phyloP scores from a whole-genome alignment of 2,113 vertebrate species.

The Oostethus manadensis region DNA sequence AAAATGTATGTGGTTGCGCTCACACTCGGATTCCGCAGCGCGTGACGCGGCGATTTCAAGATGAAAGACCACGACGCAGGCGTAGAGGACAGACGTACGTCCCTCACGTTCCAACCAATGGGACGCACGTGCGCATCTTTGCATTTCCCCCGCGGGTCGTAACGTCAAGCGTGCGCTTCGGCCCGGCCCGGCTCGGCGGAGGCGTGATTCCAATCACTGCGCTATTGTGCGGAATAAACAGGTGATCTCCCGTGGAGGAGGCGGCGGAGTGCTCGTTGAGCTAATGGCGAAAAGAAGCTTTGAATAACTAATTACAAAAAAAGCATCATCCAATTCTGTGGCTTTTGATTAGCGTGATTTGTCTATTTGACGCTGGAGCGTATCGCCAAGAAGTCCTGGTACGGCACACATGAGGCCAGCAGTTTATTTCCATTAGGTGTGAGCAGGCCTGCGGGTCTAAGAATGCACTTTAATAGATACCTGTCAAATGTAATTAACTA shows the following conservation, averaged over 20 bases:
- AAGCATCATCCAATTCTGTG: slow-evolving; percentile 50
- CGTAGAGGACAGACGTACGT: too few relatives aligned
- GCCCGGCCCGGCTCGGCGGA: too few relatives aligned
- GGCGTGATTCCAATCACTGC: slow-evolving; percentile 58
- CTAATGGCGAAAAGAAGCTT: slow-evolving; percentile 59
- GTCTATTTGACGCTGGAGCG: slow-evolving; percentile 62
- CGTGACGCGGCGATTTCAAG: too few relatives aligned
- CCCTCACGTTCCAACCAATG: too few relatives aligned
- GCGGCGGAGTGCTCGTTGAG: slow-evolving; percentile 55
- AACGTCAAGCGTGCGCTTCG: too few relatives aligned
- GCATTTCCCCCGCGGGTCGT: neutral
- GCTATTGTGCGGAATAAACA: slow-evolving; percentile 62
- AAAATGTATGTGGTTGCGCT: too few relatives aligned
- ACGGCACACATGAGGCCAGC: slow-evolving; percentile 47
- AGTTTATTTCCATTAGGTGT: slow-evolving; percentile 71
- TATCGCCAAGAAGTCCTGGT: slow-evolving; percentile 17
- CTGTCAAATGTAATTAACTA: slow-evolving; percentile 96
- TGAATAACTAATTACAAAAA: slow-evolving; percentile 63
- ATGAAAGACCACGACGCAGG: too few relatives aligned
- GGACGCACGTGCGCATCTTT: too few relatives aligned
- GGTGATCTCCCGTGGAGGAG: slow-evolving; percentile 44
- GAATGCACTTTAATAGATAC: slow-evolving; percentile 87
- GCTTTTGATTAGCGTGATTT: slow-evolving; percentile 68
- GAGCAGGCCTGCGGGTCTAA: slow-evolving; percentile 75
- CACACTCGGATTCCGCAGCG: too few relatives aligned